Base-by-base conservation (phyloP, 1,140 invertebrate species). In the Drosophila arawakana region DNA sequence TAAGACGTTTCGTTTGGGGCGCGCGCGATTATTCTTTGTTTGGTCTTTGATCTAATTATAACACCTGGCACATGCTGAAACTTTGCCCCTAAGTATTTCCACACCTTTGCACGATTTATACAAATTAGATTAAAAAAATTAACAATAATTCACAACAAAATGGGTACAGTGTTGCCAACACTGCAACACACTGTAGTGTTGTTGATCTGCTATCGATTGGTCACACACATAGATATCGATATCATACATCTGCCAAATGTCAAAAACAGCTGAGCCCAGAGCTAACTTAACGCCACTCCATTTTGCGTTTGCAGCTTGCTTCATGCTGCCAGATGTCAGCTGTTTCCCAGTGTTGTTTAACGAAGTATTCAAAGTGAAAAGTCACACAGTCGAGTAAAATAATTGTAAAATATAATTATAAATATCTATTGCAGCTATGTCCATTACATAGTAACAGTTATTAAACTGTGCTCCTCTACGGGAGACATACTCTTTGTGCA, bases 111-210 rank as follows among this genome's bases (percentile, higher is more conserved):
- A 71, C 61, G 63, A 77, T 52, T 57, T 65, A 43, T 66, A 62
- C 70, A 88, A 86, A 88, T 86, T 79, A 88, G 88, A 86, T 88
- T 86, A 86, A 78, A 73, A 30, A 88, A 86, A 82, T 80, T 88
- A 88, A 86, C 80, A 84, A 88, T 83, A 83, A 83, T 77, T 82
- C 81, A 84, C 80, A 84, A 84, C 81, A 84, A 82, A 82, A 82
- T 77, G 71, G 63, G 50, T 68, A 73, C 78, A 85, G 81, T 85
- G 82, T 85, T 85, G 76, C 76, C 74, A 82, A 78, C 80, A 74
- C 72, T 74, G 66, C 72, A 62, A 58, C 21, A 63, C 57, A 43
- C 25, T 74, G 58, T 74, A 74, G 66, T 69, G 71, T 73, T 73
- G 65, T 69, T 73, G 63, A 68, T 67, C 3, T 34, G 13, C n/a